Percentiles rank a stretch among this genome's conserved stretches.
Evolutionary conservation across 2,888 invertebrate species (phyloP).

Genomic region (Opisthograptis luteolata): DNA sequence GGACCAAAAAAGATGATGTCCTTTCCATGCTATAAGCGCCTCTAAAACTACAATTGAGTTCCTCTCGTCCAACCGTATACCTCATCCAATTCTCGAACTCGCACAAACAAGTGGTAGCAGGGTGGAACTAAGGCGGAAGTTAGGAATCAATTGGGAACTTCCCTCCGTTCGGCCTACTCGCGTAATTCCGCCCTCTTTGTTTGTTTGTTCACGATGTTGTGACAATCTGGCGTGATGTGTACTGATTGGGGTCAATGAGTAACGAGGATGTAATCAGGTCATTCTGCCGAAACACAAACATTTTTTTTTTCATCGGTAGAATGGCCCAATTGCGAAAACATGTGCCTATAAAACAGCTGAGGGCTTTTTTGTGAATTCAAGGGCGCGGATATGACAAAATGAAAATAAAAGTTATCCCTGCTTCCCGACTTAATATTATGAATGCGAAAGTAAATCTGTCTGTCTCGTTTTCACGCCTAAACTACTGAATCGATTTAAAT

Average conservation of each 20-base stretch:
- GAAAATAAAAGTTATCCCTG: no score
- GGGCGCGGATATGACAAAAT: no score
- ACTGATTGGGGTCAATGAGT: slow-evolving; percentile 5
- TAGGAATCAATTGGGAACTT: slow-evolving; percentile 26
- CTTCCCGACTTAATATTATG: no score
- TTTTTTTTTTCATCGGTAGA: no score
- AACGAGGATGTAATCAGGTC: background rate
- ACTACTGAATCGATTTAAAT: no score
- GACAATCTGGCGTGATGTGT: slow-evolving; percentile 21
- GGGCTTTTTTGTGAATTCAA: no score
- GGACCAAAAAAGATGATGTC: background rate
- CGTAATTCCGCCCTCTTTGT: slow-evolving; percentile 15
- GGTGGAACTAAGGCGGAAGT: slow-evolving; percentile 9
- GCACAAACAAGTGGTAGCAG: slow-evolving; percentile 10
- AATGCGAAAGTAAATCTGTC: no score
- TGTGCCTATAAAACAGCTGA: no score
- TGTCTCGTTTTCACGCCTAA: no score
- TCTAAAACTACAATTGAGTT: slow-evolving; percentile 1
- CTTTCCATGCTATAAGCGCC: background rate
- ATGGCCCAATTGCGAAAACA: no score
- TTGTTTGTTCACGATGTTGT: slow-evolving; percentile 22
- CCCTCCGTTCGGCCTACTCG: slow-evolving; percentile 1
- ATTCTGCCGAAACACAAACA: no score
- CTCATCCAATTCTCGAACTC: slow-evolving; percentile 9
- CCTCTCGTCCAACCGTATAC: background rate